Base-by-base conservation (phyloP, 2,888 invertebrate species). In the Lasius fuliginosus region DNA sequence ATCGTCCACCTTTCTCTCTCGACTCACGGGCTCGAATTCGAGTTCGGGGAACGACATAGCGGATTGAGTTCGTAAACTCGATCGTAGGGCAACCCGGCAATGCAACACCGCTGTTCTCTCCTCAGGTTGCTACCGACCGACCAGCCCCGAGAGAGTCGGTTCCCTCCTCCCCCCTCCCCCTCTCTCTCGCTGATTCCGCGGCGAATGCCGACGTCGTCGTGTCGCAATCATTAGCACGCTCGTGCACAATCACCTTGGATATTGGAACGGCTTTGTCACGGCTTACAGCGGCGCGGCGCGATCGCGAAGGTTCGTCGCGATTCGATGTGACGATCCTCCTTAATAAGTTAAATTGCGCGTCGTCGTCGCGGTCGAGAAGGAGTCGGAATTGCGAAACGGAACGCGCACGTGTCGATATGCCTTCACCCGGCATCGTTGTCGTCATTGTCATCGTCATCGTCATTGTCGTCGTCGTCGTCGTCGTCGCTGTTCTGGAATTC, bases 231-330 rank as follows among this genome's bases (percentile, higher is more conserved):
- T 89, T 91, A 87, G 81, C 86, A 85, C 82, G 85, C 84, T 84
- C 81, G 85, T 75, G 87, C 85, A 89, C 90, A 89, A 87, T 89
- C 87, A 91, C 91, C 90, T 91, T 90, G 90, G 87, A 88, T 90
- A 87, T 90, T 85, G 86, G 86, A 88, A 86, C 85, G 82, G 82
- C 64, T 84, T 83, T 84, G 62, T 74, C 42, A 33, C 64, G 64
- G 64, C 53, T 53, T 23, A 79, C 65, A 23, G 36, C 74, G 46
- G 49, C 60, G 85, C 82, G 49, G 73, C 76, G 64, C 85, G 67
- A 40, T 60, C 46, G 85, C 90, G 85, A 90, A 86, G 53, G 90
- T 86, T 86, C 84, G 46, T 42, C 71, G 56, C 69, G 77, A 77
- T 75, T 85, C 82, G 82, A 84, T 79, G 83, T 62, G 75, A 11